Evolutionary conservation across 2,113 vertebrate genomes (phyloP).

Genomic region (Saguinus imperator): DNA sequence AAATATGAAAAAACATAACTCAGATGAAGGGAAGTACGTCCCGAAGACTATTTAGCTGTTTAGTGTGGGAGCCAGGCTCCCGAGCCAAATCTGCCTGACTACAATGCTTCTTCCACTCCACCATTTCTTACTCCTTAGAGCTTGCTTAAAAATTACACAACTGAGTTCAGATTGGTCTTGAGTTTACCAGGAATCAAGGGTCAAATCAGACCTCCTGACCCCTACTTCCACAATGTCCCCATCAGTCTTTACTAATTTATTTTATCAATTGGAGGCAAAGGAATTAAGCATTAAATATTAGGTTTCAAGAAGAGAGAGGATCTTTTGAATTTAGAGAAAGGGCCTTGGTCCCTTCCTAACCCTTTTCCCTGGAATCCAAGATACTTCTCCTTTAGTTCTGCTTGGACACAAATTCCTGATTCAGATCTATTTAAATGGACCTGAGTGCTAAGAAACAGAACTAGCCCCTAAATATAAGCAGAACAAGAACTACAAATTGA

Average conservation of each 20-base stretch:
- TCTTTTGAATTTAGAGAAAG: background rate
- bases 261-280: background rate
- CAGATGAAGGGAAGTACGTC: background rate
- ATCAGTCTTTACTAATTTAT: background rate
- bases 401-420: background rate
- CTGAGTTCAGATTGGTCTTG: background rate
- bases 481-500: background rate
- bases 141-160: background rate
- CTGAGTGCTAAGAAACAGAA: background rate
- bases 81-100: background rate
- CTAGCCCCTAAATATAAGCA: background rate
- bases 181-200: background rate
- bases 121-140: background rate
- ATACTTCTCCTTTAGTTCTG: background rate
- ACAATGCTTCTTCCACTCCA: background rate
- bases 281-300: background rate
- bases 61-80: background rate
- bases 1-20: background rate
- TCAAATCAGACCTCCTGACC: background rate
- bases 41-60: background rate
- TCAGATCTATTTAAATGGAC: background rate
- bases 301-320: background rate
- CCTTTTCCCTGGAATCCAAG: background rate
- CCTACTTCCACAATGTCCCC: background rate
- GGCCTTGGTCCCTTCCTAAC: background rate